phyloP scores from a whole-genome alignment of 2,888 invertebrate genomes.

The Sarcophaga variegata region DNA sequence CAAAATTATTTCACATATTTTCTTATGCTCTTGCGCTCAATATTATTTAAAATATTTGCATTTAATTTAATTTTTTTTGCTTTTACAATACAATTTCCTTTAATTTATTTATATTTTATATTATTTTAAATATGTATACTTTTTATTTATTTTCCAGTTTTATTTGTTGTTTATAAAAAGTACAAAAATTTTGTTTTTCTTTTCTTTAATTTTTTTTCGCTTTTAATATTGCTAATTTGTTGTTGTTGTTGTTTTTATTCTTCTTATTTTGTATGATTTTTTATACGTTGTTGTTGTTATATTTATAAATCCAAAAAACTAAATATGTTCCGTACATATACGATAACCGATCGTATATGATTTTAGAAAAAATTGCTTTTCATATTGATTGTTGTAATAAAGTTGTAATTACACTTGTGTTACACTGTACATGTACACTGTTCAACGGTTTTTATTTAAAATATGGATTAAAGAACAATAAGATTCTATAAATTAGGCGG shows the following conservation, averaged over 20 bases:
- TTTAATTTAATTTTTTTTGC: neutral
- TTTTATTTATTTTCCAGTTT: slow-evolving; percentile 20
- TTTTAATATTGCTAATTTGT: slow-evolving; percentile 44
- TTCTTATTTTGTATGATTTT: neutral
- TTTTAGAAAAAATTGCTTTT: slow-evolving; percentile 53
- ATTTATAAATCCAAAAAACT: slow-evolving; percentile 37
- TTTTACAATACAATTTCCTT: slow-evolving; percentile 16
- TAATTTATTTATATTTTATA: too few relatives aligned
- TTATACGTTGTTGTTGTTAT: slow-evolving; percentile 23
- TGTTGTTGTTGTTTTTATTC: neutral
- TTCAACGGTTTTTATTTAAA: too few relatives aligned
- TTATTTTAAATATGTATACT: slow-evolving; percentile 7
- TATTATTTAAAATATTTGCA: too few relatives aligned
- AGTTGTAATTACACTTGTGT: too few relatives aligned
- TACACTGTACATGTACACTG: too few relatives aligned
- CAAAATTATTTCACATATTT: neutral
- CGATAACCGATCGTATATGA: too few relatives aligned
- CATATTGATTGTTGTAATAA: slow-evolving; percentile 56
- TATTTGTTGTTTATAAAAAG: slow-evolving; percentile 15
- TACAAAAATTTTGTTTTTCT: slow-evolving; percentile 31
- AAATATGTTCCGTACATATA: slow-evolving; percentile 15
- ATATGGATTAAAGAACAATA: too few relatives aligned
- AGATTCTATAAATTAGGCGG: too few relatives aligned
- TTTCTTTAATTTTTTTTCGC: too few relatives aligned
- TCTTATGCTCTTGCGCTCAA: neutral